Evolutionary conservation across 2,797 vertebrate species (phyloP), one percentile per base, ranked within the genome.

Genomic region (Pyrrhura leucotis): DNA sequence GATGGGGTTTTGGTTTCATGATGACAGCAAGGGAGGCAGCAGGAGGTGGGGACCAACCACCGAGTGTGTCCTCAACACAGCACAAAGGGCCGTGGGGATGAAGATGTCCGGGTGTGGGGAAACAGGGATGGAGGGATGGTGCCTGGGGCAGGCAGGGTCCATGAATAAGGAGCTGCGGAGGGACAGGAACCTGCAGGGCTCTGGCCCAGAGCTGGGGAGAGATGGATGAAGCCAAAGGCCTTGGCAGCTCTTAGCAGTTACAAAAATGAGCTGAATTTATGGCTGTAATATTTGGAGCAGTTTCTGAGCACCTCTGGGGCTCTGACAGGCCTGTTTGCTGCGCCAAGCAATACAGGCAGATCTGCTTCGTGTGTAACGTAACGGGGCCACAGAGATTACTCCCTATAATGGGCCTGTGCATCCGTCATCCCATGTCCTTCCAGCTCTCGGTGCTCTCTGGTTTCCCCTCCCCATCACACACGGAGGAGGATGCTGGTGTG

Each of bases 251-350:
- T 50, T 13, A 50, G 58, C 80, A 6, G 23, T 29, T 56, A 50
- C 59, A 73, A 48, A 72, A 93, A 65, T 15, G 81, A 93, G 85
- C 73, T 86, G 88, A 29, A 86, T 94, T 91, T 79, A 68, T 68
- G 59, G 81, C 88, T 94, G 88, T 61, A 76, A 93, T 83, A 76
- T 83, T 73, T 89, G 90, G 90, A 93, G 73, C 81, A 3, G 37
- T 63, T 69, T 59, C 63, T 37, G 77, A 48, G 2, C 21, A 28
- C 65, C 88, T 73, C 90, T 51, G 77, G 93, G 93, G 88, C 13
- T 86, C 71, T 72, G 74, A 61, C 25, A 50, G 45, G 28, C n/a
- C 76, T n/a, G 35, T 20, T 72, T 59, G 51, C 63, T 66, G 1
- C 33, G 88, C 88, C 53, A 67, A 72, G 90, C 63, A 40, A 11